A percentile compares a stretch with the other conserved stretches of the same genome.
phyloP scores from a whole-genome alignment of 2,797 vertebrate genomes.

The Anniella stebbinsi region DNA sequence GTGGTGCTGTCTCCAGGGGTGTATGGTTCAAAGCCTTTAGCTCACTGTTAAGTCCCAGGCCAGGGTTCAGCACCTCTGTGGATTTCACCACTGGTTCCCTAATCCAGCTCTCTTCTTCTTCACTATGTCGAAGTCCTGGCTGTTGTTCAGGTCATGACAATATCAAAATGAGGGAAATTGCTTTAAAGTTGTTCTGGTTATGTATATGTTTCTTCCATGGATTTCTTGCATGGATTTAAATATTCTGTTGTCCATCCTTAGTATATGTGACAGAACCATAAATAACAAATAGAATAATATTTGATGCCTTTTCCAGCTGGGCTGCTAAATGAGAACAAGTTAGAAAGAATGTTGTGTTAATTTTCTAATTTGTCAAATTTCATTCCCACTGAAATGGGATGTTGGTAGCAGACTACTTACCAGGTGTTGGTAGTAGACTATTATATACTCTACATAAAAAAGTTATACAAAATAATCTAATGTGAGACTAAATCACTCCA shows the following conservation, averaged over 20 bases:
- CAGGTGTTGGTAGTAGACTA: neutral
- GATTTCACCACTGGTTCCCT: neutral
- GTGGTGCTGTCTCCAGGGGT: neutral
- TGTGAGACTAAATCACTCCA: fast-evolving
- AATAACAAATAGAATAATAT: neutral
- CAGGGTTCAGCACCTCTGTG: neutral
- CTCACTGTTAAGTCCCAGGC: neutral
- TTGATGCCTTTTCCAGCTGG: neutral
- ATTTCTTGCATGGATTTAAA: neutral
- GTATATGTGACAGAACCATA: neutral
- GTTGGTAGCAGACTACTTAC: neutral
- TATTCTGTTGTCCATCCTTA: neutral
- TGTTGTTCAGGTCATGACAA: neutral
- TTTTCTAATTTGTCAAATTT: neutral
- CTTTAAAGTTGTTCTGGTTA: neutral
- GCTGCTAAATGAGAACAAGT: neutral
- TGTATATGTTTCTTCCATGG: neutral
- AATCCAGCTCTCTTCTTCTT: neutral
- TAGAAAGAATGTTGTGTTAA: neutral
- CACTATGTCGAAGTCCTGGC: neutral
- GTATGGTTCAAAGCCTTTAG: neutral
- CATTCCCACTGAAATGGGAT: neutral
- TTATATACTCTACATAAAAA: fast-evolving
- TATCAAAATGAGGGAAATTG: neutral
- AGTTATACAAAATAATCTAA: neutral